A percentile compares a stretch with the other conserved stretches of the same genome.
Evolutionary conservation across 2,888 invertebrate species (phyloP).

Genomic region (Epistrophella euchroma): DNA sequence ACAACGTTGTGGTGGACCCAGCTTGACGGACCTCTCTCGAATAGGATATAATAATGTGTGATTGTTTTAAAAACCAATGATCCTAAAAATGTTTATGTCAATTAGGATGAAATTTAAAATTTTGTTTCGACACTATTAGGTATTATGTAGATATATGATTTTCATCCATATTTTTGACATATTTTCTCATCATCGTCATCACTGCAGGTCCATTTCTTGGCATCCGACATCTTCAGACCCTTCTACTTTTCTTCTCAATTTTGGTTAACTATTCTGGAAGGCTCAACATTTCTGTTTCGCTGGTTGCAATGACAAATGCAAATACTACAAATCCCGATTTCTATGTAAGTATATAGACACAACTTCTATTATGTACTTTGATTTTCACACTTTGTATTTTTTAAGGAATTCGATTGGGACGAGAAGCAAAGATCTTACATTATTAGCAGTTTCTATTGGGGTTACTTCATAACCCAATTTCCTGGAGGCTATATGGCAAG

Average conservation of each 20-base stretch:
- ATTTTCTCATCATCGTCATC: no score
- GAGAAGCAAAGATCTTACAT: conserved; percentile 85
- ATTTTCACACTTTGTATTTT: conserved; percentile 81
- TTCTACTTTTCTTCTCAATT: conserved; percentile 14
- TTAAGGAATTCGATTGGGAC: conserved; percentile 84
- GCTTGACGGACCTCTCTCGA: no score
- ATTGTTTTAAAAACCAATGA: no score
- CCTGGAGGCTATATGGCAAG: conserved; percentile 88
- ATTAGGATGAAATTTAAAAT: no score
- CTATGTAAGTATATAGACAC: conserved; percentile 77
- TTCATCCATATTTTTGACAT: no score
- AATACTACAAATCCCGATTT: conserved; percentile 81
- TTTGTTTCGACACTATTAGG: no score
- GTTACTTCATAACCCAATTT: conserved; percentile 85
- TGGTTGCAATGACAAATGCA: conserved; percentile 87
- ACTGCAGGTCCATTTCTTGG: conserved; percentile 1
- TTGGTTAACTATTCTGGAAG: conserved; percentile 85
- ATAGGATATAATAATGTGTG: no score
- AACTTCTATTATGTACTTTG: conserved; percentile 65
- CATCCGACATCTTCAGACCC: conserved; percentile 26
- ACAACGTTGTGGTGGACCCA: no score
- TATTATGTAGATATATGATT: no score
- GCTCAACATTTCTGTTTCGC: conserved; percentile 87
- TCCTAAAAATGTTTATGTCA: no score
- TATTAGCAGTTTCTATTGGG: conserved; percentile 86